These are phyloP conservation scores for Ariopsis seemanni DNA, from an alignment of 2,113 vertebrate species.

Conservation along the genomic window DNA sequence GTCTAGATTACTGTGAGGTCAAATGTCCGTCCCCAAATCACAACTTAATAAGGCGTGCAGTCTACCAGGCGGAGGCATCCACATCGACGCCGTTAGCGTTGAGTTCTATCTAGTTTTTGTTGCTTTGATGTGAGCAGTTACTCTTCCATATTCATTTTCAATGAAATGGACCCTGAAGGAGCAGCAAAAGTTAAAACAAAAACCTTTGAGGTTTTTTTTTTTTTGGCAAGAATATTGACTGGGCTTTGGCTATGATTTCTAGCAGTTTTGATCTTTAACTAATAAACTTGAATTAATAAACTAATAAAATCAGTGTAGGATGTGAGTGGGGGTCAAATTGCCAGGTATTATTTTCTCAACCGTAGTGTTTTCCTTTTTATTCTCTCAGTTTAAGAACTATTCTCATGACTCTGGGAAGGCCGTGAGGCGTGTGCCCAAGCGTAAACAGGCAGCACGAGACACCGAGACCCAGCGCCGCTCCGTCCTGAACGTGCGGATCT, in stretches of 20 bases:
- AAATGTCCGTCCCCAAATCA: too few species aligned
- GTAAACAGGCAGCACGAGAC: slow-evolving; percentile 76
- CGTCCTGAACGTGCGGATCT: slow-evolving; percentile 86
- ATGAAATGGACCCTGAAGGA: not conserved
- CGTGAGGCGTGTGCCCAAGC: slow-evolving; percentile 77
- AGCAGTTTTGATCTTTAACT: not conserved
- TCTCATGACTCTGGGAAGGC: slow-evolving; percentile 87
- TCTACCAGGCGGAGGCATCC: too few species aligned
- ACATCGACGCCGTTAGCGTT: too few species aligned
- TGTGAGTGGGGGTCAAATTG: not conserved
- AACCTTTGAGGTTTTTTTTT: not conserved
- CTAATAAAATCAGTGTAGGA: not conserved
- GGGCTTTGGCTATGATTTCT: not conserved
- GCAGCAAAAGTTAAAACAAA: not conserved
- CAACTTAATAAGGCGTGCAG: too few species aligned
- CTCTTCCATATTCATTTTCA: not conserved
- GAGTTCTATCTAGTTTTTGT: too few species aligned
- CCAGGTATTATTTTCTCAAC: not conserved
- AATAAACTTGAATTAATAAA: not conserved
- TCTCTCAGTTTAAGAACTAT: slow-evolving; percentile 82
- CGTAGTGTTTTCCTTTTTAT: not conserved
- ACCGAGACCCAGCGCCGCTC: slow-evolving; percentile 75
- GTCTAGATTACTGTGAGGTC: too few species aligned
- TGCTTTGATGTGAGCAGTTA: not conserved
- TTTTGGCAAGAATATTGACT: not conserved